These are phyloP conservation scores for Molossus alvarezi DNA, from an alignment of 2,797 vertebrate species.

Conservation along the genomic window DNA sequence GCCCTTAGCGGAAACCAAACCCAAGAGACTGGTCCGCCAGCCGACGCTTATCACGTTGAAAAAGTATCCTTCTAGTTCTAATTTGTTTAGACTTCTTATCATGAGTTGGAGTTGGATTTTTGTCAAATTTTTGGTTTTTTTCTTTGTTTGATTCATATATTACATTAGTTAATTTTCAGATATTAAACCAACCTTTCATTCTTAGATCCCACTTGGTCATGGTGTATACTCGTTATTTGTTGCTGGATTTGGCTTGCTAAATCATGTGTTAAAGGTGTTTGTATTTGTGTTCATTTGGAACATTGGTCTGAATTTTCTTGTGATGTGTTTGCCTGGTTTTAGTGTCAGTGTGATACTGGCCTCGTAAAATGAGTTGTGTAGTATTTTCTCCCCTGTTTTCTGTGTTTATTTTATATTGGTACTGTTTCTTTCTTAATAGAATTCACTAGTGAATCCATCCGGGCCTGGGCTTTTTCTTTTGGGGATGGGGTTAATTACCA, in stretches of 20 bases:
- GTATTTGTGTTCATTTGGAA: neutral
- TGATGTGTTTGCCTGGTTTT: neutral
- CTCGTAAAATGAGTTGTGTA: neutral
- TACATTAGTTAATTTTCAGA: neutral
- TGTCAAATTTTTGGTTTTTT: neutral
- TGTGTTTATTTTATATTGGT: neutral
- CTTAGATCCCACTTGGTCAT: neutral
- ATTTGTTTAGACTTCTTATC: neutral
- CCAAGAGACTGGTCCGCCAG: too few relatives aligned
- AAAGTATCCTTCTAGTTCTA: neutral
- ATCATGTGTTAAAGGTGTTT: neutral
- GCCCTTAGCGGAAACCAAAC: too few relatives aligned
- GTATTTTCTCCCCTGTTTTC: neutral
- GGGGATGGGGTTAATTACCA: too few relatives aligned
- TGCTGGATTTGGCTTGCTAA: neutral
- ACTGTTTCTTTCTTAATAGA: neutral
- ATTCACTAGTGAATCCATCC: neutral
- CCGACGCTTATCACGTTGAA: neutral
- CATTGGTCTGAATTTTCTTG: neutral
- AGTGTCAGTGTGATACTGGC: neutral
- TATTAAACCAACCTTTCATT: neutral
- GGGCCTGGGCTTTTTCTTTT: too few relatives aligned
- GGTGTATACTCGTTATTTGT: neutral
- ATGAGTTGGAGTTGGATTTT: neutral
- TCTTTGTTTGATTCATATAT: neutral